Evolutionary conservation across 2,113 vertebrate species (phyloP).

Genomic region (Dromiciops gliroides): DNA sequence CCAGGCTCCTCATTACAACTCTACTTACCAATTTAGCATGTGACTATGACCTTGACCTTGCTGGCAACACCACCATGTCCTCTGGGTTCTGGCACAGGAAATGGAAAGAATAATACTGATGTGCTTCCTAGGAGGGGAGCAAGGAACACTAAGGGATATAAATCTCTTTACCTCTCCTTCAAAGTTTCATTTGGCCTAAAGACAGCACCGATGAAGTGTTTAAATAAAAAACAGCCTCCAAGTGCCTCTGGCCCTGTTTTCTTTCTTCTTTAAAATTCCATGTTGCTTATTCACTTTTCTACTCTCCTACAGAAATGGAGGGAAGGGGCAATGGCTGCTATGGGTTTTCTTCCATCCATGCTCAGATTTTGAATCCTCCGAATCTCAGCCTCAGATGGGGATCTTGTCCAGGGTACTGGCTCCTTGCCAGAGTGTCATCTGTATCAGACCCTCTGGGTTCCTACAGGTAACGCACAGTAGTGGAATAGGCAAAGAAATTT

Average conservation of each 20-base stretch:
- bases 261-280: not conserved
- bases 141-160: not conserved
- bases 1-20: not conserved
- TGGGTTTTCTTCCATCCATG: not conserved
- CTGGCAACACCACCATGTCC: not conserved
- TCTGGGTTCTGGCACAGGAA: not conserved
- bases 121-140: not conserved
- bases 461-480: not conserved
- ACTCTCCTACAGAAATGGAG: not conserved
- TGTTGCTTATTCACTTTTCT: not conserved
- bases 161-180: not conserved
- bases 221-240: not conserved
- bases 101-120: not conserved
- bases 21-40: not conserved
- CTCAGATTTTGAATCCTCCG: not conserved
- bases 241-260: not conserved
- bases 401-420: not conserved
- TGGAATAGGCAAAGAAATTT: not conserved
- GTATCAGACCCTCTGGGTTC: not conserved
- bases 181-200: not conserved
- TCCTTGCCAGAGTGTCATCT: not conserved
- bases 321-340: not conserved
- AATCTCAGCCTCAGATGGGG: not conserved
- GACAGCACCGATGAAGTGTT: not conserved
- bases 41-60: not conserved